Base-by-base conservation (phyloP, 2,797 vertebrate genomes). In the Orientallactaga sibirica region DNA sequence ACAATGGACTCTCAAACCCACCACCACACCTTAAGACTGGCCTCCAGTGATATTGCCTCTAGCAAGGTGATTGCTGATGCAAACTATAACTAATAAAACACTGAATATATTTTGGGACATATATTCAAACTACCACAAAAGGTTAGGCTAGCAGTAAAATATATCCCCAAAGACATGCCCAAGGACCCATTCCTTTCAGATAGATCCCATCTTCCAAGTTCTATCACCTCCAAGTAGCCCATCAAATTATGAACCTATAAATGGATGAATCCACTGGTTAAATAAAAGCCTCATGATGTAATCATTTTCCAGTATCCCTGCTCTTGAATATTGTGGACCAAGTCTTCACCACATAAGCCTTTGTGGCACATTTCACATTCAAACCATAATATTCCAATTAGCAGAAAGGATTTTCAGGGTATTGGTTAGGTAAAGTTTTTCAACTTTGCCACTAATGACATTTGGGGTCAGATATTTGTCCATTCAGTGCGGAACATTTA, bases 341-440 rank as follows among this genome's bases (percentile, higher is more conserved):
- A 66, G 61, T 19, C 85, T 76, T 33, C 73, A 66, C 52, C 29
- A 87, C 19, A 25, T 52, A 41, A 76, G 12, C 37, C 37, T 48
- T 75, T 48, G 27, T 3, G 20, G 29, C 58, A 16, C 14, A 66
- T 18, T 48, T 86, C 37, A 64, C 4, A 86, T 12, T 12, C n/a
- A 22, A 75, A 18, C 19, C 48, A 11, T 52, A 70, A 41, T 15
- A 14, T 2, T 33, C 33, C 6, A 52, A 61, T 14, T 48, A 62
- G 19, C 9, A 61, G 9, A 71, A 43, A 25, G 20, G 14, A 0
- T 73, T 86, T 77, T 81, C 22, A 58, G 58, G 48, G 15, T 2
- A 19, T 43, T 80, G 48, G 33, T 52, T 68, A 74, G 33, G 33
- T 41, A 90, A 75, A 68, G 19, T 73, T 89, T 94, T 64, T 86